Evolutionary conservation across 2,113 vertebrate species (phyloP).

Genomic region (Chamaea fasciata): DNA sequence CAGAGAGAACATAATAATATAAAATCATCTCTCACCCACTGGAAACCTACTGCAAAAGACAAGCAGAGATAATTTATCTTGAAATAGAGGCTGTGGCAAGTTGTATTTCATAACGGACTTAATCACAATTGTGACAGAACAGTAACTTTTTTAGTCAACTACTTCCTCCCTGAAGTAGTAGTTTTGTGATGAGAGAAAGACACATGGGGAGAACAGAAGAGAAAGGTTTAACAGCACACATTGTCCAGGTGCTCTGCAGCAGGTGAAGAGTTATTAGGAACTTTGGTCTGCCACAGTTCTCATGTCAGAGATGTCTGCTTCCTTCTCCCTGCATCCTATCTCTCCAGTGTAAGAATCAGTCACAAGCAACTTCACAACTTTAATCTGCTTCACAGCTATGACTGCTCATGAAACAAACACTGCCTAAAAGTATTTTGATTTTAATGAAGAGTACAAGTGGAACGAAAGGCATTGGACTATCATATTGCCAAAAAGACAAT

Average conservation of each 20-base stretch:
- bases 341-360: accelerated
- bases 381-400: not conserved
- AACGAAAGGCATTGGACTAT: not conserved
- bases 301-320: not conserved
- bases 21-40: not conserved
- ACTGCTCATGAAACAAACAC: not conserved
- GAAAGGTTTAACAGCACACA: not conserved
- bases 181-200: not conserved
- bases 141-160: not conserved
- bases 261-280: not conserved
- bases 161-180: not conserved
- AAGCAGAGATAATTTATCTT: not conserved
- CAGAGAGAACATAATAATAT: not conserved
- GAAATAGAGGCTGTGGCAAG: not conserved
- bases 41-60: not conserved
- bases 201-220: not conserved
- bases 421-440: not conserved
- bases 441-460: not conserved
- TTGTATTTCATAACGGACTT: not conserved
- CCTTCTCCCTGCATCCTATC: not conserved
- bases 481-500: accelerated
- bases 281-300: not conserved
- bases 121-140: not conserved
- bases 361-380: not conserved
- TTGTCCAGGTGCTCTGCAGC: not conserved